phyloP scores from a whole-genome alignment of 2,888 invertebrate genomes.

The Zhuqinia jingwanae region DNA sequence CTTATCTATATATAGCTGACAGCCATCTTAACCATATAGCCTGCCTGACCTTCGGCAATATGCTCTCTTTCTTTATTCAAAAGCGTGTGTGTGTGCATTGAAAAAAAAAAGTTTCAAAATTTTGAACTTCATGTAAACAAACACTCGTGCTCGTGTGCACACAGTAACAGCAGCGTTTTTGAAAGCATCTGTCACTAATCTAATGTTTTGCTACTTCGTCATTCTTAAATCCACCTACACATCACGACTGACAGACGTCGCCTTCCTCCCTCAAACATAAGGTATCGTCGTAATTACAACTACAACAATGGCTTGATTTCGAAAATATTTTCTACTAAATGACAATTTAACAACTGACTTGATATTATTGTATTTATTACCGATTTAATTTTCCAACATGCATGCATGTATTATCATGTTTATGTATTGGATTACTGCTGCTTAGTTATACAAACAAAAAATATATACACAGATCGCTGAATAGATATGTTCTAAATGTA shows the following conservation, averaged over 20 bases:
- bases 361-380: no score
- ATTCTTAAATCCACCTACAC: neutral
- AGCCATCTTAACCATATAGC: neutral
- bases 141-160: neutral
- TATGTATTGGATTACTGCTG: no score
- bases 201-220: neutral
- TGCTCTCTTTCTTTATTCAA: neutral
- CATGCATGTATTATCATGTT: no score
- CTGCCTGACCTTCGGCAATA: conserved; percentile 11
- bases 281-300: no score
- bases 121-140: neutral
- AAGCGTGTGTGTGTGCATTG: neutral
- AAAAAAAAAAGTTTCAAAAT: neutral
- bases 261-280: neutral
- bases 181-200: neutral
- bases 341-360: no score
- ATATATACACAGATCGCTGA: no score
- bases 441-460: no score
- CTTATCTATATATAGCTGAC: no score
- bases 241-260: neutral
- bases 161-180: no score
- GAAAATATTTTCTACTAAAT: no score
- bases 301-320: neutral
- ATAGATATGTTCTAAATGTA: no score
- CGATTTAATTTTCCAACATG: no score